Conservation (phyloP, 2,797 vertebrate species). For the Phrynocephalus vlangalii region DNA sequence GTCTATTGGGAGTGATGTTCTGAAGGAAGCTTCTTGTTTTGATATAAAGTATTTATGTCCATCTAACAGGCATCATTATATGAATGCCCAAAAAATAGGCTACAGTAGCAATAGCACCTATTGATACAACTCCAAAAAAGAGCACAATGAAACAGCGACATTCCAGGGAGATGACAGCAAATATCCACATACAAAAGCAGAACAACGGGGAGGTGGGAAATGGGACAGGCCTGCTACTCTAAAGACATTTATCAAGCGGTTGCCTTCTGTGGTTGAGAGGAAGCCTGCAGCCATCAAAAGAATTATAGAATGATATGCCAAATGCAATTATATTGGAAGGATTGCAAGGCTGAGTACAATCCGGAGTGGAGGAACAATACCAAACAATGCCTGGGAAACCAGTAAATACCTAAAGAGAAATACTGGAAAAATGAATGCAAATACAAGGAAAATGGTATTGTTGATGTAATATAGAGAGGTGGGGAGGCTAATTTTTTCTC, state of each 20-base stretch:
- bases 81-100: slow-evolving; percentile 14
- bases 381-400: neutral
- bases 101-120: neutral
- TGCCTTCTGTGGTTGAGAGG: neutral
- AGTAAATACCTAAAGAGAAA: no score
- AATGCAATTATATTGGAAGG: neutral
- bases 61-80: slow-evolving; percentile 11
- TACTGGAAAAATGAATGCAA: neutral
- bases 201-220: neutral
- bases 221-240: neutral
- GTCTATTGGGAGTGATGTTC: neutral
- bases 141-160: neutral
- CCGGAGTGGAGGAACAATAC: neutral
- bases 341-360: neutral
- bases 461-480: neutral
- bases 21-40: slow-evolving; percentile 21
- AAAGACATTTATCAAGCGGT: neutral
- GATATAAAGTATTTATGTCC: slow-evolving; percentile 13
- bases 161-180: neutral
- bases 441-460: neutral
- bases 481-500: neutral
- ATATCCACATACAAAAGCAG: neutral
- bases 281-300: neutral
- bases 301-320: neutral
- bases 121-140: neutral